Conservation (phyloP, 2,113 vertebrate species). For the Mirza zaza region DNA sequence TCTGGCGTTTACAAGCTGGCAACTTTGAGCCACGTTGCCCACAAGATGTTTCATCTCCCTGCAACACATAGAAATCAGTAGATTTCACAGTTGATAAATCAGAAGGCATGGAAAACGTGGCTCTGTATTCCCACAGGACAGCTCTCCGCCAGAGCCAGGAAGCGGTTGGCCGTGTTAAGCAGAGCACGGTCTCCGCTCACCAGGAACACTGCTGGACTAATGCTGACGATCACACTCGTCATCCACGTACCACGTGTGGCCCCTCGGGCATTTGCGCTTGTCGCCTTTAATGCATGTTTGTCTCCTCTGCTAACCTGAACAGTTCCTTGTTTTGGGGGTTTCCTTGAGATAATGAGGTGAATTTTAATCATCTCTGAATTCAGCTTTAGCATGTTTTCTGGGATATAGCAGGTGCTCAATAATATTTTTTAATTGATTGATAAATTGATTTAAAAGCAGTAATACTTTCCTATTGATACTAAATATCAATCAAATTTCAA, state of each 20-base stretch:
- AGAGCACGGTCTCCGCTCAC: too few species aligned
- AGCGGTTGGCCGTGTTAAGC: neutral
- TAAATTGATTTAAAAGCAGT: neutral
- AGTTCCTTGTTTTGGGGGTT: neutral
- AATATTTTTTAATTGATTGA: neutral
- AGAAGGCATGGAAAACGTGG: neutral
- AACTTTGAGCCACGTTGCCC: neutral
- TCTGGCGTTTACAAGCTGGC: neutral
- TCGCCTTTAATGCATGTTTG: neutral
- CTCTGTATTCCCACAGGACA: neutral
- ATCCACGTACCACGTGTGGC: fast-evolving
- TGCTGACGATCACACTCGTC: neutral
- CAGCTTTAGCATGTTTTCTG: neutral
- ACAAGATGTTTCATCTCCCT: neutral
- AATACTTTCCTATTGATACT: neutral
- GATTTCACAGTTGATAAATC: neutral
- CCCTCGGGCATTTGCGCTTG: neutral
- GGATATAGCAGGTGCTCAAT: neutral
- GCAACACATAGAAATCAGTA: neutral
- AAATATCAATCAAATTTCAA: neutral
- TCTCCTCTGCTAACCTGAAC: neutral
- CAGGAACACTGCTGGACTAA: too few species aligned
- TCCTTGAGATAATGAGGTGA: neutral
- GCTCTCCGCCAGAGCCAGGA: neutral
- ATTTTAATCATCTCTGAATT: neutral